These are phyloP conservation scores for Seira musarum DNA, from an alignment of 2,888 invertebrate species.

Conservation along the genomic window DNA sequence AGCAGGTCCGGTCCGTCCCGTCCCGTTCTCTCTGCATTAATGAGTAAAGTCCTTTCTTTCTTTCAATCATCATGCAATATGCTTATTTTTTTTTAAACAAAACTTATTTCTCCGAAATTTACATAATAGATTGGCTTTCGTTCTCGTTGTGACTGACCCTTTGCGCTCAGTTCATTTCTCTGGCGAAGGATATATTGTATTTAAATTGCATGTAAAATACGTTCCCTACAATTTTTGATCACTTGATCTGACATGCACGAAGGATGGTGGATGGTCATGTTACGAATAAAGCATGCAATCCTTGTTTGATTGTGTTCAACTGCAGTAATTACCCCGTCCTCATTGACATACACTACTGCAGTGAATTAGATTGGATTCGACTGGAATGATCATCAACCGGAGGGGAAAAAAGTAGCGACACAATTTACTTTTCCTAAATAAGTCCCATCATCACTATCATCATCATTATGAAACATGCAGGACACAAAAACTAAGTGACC, in stretches of 20 bases:
- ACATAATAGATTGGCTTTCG: background rate
- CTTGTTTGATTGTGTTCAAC: constrained; percentile 7
- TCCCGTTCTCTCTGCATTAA: background rate
- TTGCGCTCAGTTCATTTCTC: constrained; percentile 22
- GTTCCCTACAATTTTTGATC: constrained; percentile 27
- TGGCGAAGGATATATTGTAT: constrained; percentile 23
- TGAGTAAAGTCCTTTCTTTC: constrained; percentile 1
- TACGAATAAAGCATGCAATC: constrained; percentile 9
- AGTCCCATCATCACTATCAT: constrained; percentile 15
- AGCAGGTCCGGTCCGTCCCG: too few species aligned
- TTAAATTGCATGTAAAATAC: constrained; percentile 48
- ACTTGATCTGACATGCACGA: constrained; percentile 29
- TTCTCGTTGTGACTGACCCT: constrained; percentile 25
- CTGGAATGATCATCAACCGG: too few species aligned
- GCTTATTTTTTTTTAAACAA: constrained; percentile 6
- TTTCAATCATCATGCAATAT: constrained; percentile 9
- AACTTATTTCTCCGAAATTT: constrained; percentile 7
- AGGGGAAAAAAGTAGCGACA: background rate
- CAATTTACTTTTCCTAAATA: constrained; percentile 10
- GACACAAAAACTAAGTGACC: constrained; percentile 19
- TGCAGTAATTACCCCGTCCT: background rate
- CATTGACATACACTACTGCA: too few species aligned
- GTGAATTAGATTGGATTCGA: too few species aligned
- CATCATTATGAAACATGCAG: constrained; percentile 12
- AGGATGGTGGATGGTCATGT: constrained; percentile 20